These are phyloP conservation scores for Leptinotarsa tumamoca DNA, from an alignment of 2,888 invertebrate species.

Conservation along the genomic window DNA sequence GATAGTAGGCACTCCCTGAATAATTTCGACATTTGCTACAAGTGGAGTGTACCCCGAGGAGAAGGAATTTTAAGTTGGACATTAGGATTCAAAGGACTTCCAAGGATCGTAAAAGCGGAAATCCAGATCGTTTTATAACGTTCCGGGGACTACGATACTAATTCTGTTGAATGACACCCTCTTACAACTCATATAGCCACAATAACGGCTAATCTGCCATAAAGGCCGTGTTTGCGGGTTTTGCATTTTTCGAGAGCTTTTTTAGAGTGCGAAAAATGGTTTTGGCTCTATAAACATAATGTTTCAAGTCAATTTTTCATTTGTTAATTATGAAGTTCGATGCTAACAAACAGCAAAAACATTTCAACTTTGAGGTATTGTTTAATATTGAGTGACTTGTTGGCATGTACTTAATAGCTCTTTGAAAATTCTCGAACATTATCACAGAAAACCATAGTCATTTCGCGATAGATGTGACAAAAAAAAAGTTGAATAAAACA, in stretches of 20 bases:
- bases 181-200: conserved; percentile 34
- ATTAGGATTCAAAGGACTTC: conserved; percentile 56
- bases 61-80: conserved; percentile 55
- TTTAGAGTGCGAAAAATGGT: not conserved
- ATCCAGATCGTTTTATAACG: conserved; percentile 57
- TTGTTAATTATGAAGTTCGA: not conserved
- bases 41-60: conserved; percentile 45
- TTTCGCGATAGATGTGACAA: no score
- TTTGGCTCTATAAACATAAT: not conserved
- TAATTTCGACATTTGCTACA: conserved; percentile 52
- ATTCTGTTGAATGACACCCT: conserved; percentile 51
- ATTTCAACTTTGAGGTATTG: no score
- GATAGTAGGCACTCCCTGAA: conserved; percentile 48
- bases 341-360: not conserved
- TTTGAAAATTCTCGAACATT: no score
- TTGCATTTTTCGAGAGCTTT: not conserved
- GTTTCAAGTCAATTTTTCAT: not conserved
- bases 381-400: no score
- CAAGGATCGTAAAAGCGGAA: conserved; percentile 54
- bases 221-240: not conserved
- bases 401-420: no score
- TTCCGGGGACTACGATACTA: conserved; percentile 52
- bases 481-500: no score
- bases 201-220: conserved; percentile 21
- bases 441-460: no score